Evolutionary conservation across 2,797 vertebrate genomes (phyloP).

Genomic region (Molossus molossus): DNA sequence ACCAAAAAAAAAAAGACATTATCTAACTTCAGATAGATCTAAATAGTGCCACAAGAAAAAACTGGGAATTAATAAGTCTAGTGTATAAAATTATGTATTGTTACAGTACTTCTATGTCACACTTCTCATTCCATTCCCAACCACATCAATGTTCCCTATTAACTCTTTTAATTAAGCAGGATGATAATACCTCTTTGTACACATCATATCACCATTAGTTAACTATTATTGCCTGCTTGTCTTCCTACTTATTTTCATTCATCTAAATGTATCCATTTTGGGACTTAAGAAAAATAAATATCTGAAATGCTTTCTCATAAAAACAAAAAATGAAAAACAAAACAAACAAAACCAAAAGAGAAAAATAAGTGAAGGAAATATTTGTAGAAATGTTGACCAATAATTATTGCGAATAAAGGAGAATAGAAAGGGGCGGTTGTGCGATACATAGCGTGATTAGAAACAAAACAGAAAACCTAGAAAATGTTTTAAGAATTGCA

Average conservation of each 20-base stretch:
- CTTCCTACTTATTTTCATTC: background rate
- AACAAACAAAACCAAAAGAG: no score
- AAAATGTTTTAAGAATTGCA: background rate
- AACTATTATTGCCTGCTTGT: background rate
- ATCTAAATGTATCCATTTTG: background rate
- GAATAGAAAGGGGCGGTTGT: background rate
- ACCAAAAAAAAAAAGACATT: background rate
- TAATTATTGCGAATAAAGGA: background rate
- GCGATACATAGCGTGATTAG: no score
- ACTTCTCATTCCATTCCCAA: background rate
- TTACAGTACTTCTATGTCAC: background rate
- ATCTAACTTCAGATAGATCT: background rate
- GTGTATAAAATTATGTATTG: background rate
- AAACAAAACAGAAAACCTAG: background rate
- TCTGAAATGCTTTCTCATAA: slow-evolving; percentile 3
- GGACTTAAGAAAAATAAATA: slow-evolving; percentile 56
- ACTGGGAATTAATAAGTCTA: background rate
- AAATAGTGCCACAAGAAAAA: background rate
- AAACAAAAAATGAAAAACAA: no score
- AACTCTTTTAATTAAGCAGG: background rate
- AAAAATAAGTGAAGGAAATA: background rate
- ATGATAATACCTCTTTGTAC: background rate
- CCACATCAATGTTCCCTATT: background rate
- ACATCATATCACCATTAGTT: background rate
- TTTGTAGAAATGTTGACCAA: background rate